Base-by-base conservation (phyloP, 2,888 invertebrate genomes). In the Himalopsyche kuldschensis region DNA sequence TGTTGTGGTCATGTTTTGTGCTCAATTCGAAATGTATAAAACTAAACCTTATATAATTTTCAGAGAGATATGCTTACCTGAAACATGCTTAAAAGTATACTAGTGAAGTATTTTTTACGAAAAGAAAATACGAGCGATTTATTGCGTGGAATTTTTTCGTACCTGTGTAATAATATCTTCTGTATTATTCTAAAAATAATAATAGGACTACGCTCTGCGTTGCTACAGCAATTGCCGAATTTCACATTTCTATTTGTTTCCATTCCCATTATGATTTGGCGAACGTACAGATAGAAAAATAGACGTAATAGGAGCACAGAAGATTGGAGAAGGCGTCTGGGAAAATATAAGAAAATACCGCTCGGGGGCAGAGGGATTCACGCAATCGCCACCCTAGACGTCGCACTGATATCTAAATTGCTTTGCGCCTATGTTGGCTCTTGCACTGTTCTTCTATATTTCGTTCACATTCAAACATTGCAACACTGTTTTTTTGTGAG, bases 351-450 rank as follows among this genome's bases (percentile, higher is more conserved):
- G 84, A 84, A 82, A 80, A 84, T 69, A 80, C 63, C 48, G 82
- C 75, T 79, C 35, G 75, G 80, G 82, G 79, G 63, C 75, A 55
- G 77, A 30, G 82, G 63, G 79, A 77, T 48, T 41, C 75, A 63
- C 35, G 76, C 55, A 75, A 75, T 46, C 55, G 75, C 75, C 32
- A 48, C 48, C 55, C 77, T 75, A 80, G 80, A 82, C 85, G 85
- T 83, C 83, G 82, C 83, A 63, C 75, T 83, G 85, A 85, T 85
- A 83, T 81, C 83, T 81, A 85, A 85, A 85, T 85, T 85, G 85
- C 85, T 85, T 81, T 48, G 81, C 27, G 55, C 55, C 55, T 55
- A 55, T 55, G 55, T 24, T 55, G 55, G 55, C 4, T 55, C 55
- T n/a, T 55, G 55, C 55, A 55, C 55, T 55, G 20, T 55, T 55